Percentiles rank a stretch among this genome's conserved stretches.
Conservation (phyloP, 2,888 invertebrate species). For the Glyphotaelius pellucidus region DNA sequence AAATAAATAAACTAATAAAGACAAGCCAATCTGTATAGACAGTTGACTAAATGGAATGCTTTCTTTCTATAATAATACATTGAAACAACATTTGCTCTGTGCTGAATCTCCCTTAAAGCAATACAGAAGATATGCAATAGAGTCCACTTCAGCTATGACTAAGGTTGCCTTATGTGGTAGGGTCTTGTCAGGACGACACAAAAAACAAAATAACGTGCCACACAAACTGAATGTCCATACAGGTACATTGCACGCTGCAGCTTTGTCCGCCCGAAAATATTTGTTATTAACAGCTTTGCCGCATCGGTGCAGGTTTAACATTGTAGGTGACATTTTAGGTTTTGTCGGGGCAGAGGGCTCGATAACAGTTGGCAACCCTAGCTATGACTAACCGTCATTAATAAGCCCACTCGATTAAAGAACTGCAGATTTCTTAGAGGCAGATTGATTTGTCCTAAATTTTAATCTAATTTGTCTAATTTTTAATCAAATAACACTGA, state of each 20-base stretch:
- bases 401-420: not conserved
- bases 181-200: too few relatives aligned
- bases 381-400: not conserved
- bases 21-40: not conserved
- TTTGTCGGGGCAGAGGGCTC: too few relatives aligned
- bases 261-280: too few relatives aligned
- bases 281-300: too few relatives aligned
- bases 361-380: too few relatives aligned
- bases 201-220: too few relatives aligned
- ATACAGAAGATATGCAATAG: not conserved
- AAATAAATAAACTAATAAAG: not conserved
- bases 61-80: not conserved
- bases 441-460: not conserved
- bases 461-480: too few relatives aligned
- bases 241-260: too few relatives aligned
- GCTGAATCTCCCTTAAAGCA: not conserved
- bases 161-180: too few relatives aligned
- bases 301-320: too few relatives aligned
- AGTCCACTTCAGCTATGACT: not conserved
- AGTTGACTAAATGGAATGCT: not conserved
- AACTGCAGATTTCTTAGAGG: not conserved
- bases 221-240: too few relatives aligned
- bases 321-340: too few relatives aligned
- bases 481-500: not conserved
- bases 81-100: not conserved